Base-by-base conservation (phyloP, 92 coral and sea anemone genomes). In the Micromussa lordhowensis region DNA sequence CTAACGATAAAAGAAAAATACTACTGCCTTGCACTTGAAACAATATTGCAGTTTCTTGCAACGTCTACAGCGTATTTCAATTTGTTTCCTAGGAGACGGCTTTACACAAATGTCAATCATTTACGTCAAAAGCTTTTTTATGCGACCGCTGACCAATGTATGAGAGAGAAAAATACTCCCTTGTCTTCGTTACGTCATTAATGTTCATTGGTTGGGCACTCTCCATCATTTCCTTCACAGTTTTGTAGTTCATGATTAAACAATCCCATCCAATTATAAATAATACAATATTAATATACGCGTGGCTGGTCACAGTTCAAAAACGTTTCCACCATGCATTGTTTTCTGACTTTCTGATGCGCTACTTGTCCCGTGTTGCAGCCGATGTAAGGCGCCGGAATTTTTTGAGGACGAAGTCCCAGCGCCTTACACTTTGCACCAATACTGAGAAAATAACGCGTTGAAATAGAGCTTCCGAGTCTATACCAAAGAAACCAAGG, bases 401-500 rank as follows among this genome's bases (percentile, higher is more conserved):
- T 31, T 66, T 12, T 66, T 4, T 9, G 31, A 21, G 13, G 13
- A 7, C 31, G 22, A 3, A 64, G 69, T 28, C 30, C 69, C n/a
- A 15, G 30, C 2, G 31, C 29, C 69, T 31, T 64, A 16, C 29
- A 55, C 61, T 1, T 55, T 55, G 6, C 21, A 4, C 19, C 10
- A 15, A 55, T 66, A 28, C 29, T 26, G 34, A 31, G 32, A 14
- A 66, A 66, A 26, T 30, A 66, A 66, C 71, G 71, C 3, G 68
- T 24, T 9, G 26, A 61, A 61, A 61, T 24, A 61, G 24, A 61
- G 28, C 7, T 44, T 44, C 51, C 4, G 29, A 28, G 48, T 17
- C 38, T 68, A 82, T 55, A 82, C 86, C 49, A 68, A 58, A 68
- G 22, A 51, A 68, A 68, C 57, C 51, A 69, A 63, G 7, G 74